Base-by-base conservation (phyloP, 37 sponge, comb jelly and placozoan species). In the Geodia barretti region DNA sequence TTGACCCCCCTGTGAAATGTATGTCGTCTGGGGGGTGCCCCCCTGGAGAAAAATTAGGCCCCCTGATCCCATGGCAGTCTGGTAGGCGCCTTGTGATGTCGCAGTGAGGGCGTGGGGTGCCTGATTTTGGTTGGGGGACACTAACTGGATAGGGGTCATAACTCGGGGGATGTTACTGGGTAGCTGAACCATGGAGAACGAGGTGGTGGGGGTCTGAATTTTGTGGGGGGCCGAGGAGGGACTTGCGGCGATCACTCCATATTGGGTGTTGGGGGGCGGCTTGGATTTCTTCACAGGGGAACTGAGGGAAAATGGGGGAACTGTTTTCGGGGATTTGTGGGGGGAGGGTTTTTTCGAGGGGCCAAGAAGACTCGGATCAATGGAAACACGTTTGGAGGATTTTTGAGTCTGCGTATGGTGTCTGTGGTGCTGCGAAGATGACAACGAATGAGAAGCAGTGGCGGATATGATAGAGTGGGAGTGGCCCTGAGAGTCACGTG, bases 1-100 rank as follows among this genome's bases (percentile, higher is more conserved):
- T 14, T 84, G 70, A 2, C 84, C 84, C 25, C 60, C 84, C 71
- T 73, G 60, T 19, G 42, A 38, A 4, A 73, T 36, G 29, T 38
- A 62, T 1, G 74, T 40, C 0, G 41, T 62, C 41, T 38, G 58
- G 14, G 61, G 61, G 26, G 77, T 33, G 61, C 68, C 68, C 58
- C 74, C 77, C 41, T 84, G 84, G 33, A 84, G 33, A 14, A 70
- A 70, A 36, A 76, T 36, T 68, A 76, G 21, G 41, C 84, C 63
- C 34, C 83, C 83, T 43, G 64, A 58, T 32, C 70, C 70, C 35
- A 11, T 19, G 38, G 37, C 61, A 7, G 60, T 60, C 17, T 37
- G 38, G 64, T 73, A 82, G 62, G 65, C 20, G 11, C 11, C 70
- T 7, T 68, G 11, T 17, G 11, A 17, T 14, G 7, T 7, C 54